Evolutionary conservation across 2,797 vertebrate species (phyloP), one percentile per base, ranked within the genome.

Genomic region (Apogon talboti): DNA sequence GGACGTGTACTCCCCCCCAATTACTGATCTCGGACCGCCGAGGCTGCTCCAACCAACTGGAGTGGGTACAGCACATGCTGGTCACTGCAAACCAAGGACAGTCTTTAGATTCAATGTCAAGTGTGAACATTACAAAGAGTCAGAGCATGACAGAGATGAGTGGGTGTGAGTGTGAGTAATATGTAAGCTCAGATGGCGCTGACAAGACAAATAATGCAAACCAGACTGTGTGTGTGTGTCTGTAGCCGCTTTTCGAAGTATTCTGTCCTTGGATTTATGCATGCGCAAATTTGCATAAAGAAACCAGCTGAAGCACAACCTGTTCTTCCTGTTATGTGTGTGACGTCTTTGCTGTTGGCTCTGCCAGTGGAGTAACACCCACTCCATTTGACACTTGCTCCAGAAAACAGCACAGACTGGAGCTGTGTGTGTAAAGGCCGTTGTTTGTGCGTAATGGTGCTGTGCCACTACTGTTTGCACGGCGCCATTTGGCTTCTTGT

Each of bases 271-370:
- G 14, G 35, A 50, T 61, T 59, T 54, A 56, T 74, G 47, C 52
- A 16, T 55, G 55, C 11, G 7, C 13, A 18, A 41, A 67, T 89
- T 85, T 81, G 72, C 67, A 76, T 81, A 47, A 63, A 72, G 54
- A 73, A 67, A 74, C 14, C 61, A 51, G 71, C 44, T 6, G 21
- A 50, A 58, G 82, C 59, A 72, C 75, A 86, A 88, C 87, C 82
- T 81, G 87, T 88, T 85, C 81, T 83, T 85, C 87, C 74, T 78
- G 87, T 82, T 79, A 13, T 49, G 21, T 48, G 21, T 48, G 45
- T 83, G 76, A 74, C 56, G 48, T 73, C 66, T 83, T 72, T 68
- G 73, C 79, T 74, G 42, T 69, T 38, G 66, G 58, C 65, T 65
- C 45, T 53, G 74, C 62, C 16, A 33, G 61, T n/a, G 16, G 54